Percentiles rank a stretch among this genome's conserved stretches.
phyloP scores from a whole-genome alignment of 2,113 vertebrate genomes.

The Addax nasomaculatus region DNA sequence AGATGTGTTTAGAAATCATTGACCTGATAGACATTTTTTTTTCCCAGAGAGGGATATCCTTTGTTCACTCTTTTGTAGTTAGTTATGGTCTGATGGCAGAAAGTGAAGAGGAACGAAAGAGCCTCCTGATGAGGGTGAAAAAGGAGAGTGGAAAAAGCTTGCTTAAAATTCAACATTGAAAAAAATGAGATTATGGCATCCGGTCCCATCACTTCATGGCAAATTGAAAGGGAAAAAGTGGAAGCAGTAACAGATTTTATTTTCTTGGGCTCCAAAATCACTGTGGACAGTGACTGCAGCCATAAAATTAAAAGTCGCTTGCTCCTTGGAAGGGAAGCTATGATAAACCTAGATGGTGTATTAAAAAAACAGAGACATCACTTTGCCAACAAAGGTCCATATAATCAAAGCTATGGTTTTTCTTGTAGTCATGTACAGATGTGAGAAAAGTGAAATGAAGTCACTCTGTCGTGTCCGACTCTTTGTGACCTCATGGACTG shows the following conservation, averaged over 20 bases:
- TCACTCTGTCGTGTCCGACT: too few species aligned
- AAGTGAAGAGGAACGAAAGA: not conserved
- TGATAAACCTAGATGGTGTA: not conserved
- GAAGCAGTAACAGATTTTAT: not conserved
- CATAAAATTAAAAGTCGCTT: not conserved
- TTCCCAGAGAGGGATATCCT: conserved; percentile 15
- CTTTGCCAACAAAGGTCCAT: not conserved
- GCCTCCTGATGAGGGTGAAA: not conserved
- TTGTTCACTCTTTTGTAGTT: not conserved
- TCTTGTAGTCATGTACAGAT: not conserved
- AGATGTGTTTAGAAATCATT: conserved; percentile 2
- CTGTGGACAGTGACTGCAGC: not conserved
- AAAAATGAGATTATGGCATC: not conserved
- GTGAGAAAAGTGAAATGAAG: not conserved
- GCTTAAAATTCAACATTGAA: not conserved
- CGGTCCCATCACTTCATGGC: not conserved
- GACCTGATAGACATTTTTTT: not conserved
- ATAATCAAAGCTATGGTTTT: not conserved
- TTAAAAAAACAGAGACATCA: not conserved
- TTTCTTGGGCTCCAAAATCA: not conserved
- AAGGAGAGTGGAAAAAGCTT: not conserved
- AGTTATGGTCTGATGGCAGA: not conserved
- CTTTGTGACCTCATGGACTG: too few species aligned
- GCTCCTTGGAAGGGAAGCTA: not conserved
- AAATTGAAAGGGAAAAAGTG: not conserved